Evolutionary conservation across 2,797 vertebrate genomes (phyloP).

Genomic region (Trachurus trachurus): DNA sequence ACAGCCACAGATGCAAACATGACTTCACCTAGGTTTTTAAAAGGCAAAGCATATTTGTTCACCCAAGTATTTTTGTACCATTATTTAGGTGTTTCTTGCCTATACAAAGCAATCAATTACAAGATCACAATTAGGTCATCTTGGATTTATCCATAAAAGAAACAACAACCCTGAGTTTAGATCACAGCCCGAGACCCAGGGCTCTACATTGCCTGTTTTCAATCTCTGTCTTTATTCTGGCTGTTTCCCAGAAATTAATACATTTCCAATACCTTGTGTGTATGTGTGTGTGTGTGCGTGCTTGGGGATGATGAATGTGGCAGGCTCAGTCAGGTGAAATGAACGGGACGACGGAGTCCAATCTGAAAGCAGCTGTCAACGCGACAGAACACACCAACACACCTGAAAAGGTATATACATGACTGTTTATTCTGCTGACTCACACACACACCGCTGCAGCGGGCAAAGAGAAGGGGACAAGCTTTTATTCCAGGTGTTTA

Average conservation of each 20-base stretch:
- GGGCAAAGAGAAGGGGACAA: neutral
- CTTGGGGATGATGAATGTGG: neutral
- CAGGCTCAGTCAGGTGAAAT: constrained; percentile 77
- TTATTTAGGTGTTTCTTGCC: neutral
- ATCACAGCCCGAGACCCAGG: too few relatives aligned
- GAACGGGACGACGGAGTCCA: constrained; percentile 62
- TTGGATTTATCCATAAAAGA: too few relatives aligned
- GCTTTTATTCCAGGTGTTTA: neutral
- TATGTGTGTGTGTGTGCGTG: constrained; percentile 24
- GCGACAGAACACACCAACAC: constrained; percentile 53
- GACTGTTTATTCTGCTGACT: constrained; percentile 7
- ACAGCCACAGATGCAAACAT: neutral
- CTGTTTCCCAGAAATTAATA: neutral
- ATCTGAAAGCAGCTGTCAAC: constrained; percentile 45
- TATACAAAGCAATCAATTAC: too few relatives aligned
- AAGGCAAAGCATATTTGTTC: neutral
- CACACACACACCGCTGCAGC: constrained; percentile 6
- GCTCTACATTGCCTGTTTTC: neutral
- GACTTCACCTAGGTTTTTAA: neutral
- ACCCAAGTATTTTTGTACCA: neutral
- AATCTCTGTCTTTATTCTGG: neutral
- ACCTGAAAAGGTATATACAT: constrained; percentile 76
- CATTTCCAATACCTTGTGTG: neutral
- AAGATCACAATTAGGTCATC: too few relatives aligned
- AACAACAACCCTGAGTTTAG: too few relatives aligned